Evolutionary conservation across 2,113 vertebrate genomes (phyloP).

Genomic region (Brachypteracias leptosomus): DNA sequence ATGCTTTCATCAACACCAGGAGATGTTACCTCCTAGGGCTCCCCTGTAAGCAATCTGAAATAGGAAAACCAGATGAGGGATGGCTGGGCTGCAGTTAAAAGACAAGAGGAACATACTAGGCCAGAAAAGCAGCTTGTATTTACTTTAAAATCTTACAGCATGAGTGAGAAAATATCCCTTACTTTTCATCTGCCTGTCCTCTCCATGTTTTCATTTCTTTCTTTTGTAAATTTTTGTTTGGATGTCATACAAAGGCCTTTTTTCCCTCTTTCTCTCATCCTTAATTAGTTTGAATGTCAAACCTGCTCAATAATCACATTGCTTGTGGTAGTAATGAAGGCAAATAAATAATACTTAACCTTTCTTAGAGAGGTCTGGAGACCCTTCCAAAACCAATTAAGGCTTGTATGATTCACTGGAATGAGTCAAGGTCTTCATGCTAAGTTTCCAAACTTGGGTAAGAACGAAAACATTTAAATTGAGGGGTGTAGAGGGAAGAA

Average conservation of each 20-base stretch:
- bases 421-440: not conserved
- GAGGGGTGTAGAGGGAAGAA: not conserved
- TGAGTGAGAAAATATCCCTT: not conserved
- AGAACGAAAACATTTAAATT: not conserved
- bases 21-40: not conserved
- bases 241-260: not conserved
- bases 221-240: not conserved
- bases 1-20: not conserved
- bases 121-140: not conserved
- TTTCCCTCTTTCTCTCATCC: not conserved
- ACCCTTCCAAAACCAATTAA: slow-evolving; percentile 3
- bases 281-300: slow-evolving; percentile 38
- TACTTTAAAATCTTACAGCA: not conserved
- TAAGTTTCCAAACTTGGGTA: not conserved
- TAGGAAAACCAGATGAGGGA: not conserved
- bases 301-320: not conserved
- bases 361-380: not conserved
- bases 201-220: not conserved
- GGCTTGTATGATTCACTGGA: not conserved
- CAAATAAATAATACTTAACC: slow-evolving; percentile 41
- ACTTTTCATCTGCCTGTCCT: not conserved
- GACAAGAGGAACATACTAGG: not conserved
- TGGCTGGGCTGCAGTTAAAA: not conserved
- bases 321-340: not conserved
- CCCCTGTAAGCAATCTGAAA: not conserved